Percentiles rank a stretch among this genome's conserved stretches.
Evolutionary conservation across 2,888 invertebrate genomes (phyloP).

Genomic region (Lasioglossum marginatum): DNA sequence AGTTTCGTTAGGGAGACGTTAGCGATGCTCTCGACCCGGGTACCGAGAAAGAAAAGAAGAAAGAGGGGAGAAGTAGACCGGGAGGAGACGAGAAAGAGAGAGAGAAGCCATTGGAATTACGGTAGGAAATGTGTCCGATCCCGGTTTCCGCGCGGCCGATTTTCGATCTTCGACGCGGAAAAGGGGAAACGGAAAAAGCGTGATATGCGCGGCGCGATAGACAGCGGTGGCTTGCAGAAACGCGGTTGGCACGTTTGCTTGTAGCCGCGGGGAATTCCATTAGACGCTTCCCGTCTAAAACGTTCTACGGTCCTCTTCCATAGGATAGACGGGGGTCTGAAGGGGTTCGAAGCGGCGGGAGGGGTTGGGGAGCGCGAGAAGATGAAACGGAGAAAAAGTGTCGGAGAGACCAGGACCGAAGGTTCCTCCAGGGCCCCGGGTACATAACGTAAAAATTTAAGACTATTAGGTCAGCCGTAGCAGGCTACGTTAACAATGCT

Average conservation of each 20-base stretch:
- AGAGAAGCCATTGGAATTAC: neutral
- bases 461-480: conserved; percentile 74
- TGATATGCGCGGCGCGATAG: neutral
- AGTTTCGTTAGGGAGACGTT: conserved; percentile 31
- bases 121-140: neutral
- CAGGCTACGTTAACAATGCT: conserved; percentile 73
- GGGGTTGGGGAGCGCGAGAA: neutral
- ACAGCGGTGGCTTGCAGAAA: neutral
- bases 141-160: conserved; percentile 13
- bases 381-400: conserved; percentile 19
- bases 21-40: neutral
- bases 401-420: conserved; percentile 14
- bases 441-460: conserved; percentile 76
- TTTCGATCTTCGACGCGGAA: neutral
- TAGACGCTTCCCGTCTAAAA: conserved; percentile 67
- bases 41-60: neutral
- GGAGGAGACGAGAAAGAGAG: neutral
- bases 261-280: conserved; percentile 75
- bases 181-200: neutral
- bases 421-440: conserved; percentile 47
- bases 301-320: conserved; percentile 57
- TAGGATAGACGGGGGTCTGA: neutral
- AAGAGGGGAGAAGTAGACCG: neutral
- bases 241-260: conserved; percentile 38
- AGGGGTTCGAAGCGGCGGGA: neutral